A percentile compares a stretch with the other conserved stretches of the same genome.
phyloP scores from a whole-genome alignment of 2,888 invertebrate species.

The Rhagonycha fulva region DNA sequence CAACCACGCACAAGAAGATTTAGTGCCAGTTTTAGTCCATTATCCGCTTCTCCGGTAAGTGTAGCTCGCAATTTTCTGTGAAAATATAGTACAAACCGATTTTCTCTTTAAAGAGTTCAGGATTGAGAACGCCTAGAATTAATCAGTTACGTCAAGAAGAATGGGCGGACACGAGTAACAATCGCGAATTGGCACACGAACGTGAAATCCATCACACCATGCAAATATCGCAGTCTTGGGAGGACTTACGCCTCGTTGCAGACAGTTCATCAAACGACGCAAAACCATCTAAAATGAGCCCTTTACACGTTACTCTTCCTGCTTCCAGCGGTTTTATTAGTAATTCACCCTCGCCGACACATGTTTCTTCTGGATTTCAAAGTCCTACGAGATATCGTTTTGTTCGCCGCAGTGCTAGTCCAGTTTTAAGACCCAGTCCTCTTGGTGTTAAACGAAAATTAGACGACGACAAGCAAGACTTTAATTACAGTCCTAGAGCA shows the following conservation, averaged over 20 bases:
- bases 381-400: conserved; percentile 79
- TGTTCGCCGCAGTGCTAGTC: conserved; percentile 84
- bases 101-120: conserved; percentile 27
- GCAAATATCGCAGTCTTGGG: conserved; percentile 94
- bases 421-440: conserved; percentile 80
- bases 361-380: conserved; percentile 49
- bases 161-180: conserved; percentile 80
- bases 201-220: conserved; percentile 88
- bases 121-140: conserved; percentile 72
- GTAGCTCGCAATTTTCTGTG: background rate
- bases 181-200: conserved; percentile 89
- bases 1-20: conserved; percentile 80
- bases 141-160: conserved; percentile 88
- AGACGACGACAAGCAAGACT: conserved; percentile 58
- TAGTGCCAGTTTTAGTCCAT: conserved; percentile 85
- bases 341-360: conserved; percentile 53
- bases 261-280: conserved; percentile 44
- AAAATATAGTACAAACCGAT: background rate
- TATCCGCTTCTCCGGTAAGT: conserved; percentile 58
- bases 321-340: conserved; percentile 46
- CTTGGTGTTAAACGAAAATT: conserved; percentile 73
- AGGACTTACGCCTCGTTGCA: conserved; percentile 73
- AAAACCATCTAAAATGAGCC: conserved; percentile 48
- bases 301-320: conserved; percentile 58
- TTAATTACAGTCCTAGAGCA: conserved; percentile 51